phyloP scores from a whole-genome alignment of 2,888 invertebrate genomes.

The Ischnus inquisitorius region DNA sequence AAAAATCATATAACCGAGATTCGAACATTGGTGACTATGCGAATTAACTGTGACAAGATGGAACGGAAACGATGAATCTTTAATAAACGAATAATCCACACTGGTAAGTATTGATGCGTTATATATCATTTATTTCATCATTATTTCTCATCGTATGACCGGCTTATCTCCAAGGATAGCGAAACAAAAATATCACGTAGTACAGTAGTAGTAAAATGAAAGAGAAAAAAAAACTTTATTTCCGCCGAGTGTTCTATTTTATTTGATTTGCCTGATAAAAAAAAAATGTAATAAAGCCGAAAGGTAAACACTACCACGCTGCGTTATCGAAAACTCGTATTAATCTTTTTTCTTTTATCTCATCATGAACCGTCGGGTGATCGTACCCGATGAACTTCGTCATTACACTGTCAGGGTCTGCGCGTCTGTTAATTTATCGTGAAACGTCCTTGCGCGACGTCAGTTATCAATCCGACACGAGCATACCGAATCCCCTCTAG shows the following conservation, averaged over 20 bases:
- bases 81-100: constrained; percentile 34
- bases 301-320: constrained; percentile 7
- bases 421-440: constrained; percentile 50
- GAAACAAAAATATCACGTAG: not conserved
- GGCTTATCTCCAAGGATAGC: not conserved
- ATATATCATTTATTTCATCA: constrained; percentile 17
- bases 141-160: constrained; percentile 8
- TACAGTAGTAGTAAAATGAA: not conserved
- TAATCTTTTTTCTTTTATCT: constrained; percentile 26
- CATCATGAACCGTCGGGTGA: constrained; percentile 23
- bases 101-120: constrained; percentile 63
- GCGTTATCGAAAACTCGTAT: constrained; percentile 10
- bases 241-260: not conserved
- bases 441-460: constrained; percentile 56
- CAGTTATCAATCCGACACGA: constrained; percentile 51
- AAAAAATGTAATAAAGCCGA: not conserved
- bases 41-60: constrained; percentile 15
- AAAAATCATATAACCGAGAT: not conserved
- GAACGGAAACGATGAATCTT: constrained; percentile 22
- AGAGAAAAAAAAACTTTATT: not conserved
- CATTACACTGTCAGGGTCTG: not conserved
- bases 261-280: not conserved
- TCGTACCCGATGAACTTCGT: constrained; percentile 50
- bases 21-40: constrained; percentile 21
- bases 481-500: constrained; percentile 6